These are phyloP conservation scores for Peromyscus maniculatus DNA, from an alignment of 2,113 vertebrate species.

Conservation along the genomic window DNA sequence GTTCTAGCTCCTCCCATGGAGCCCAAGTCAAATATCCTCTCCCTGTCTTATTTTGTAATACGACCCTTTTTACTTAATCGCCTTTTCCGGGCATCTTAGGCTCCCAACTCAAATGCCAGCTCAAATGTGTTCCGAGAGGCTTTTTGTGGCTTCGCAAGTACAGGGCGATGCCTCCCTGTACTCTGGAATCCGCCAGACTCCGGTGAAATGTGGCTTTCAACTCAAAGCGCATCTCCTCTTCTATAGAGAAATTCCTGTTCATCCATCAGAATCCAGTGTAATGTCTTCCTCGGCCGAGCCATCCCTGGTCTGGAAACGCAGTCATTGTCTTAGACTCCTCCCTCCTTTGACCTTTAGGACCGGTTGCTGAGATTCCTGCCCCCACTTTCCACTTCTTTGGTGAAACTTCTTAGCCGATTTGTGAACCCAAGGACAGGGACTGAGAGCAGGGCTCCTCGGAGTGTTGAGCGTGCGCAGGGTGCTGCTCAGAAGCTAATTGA, in stretches of 20 bases:
- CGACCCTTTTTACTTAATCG: slow-evolving; percentile 20
- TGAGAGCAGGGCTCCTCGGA: neutral
- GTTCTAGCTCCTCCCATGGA: neutral
- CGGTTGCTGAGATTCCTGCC: neutral
- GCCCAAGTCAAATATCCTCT: neutral
- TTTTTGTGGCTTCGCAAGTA: neutral
- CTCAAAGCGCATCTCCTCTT: neutral
- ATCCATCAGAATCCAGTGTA: neutral
- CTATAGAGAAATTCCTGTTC: neutral
- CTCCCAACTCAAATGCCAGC: slow-evolving; percentile 37
- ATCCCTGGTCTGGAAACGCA: neutral
- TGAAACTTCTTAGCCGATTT: neutral
- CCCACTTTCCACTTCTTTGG: neutral
- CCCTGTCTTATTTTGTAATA: slow-evolving; percentile 38
- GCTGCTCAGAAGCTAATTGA: neutral
- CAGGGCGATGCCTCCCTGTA: neutral
- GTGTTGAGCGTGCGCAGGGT: neutral
- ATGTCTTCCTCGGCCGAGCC: neutral
- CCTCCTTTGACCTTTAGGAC: neutral
- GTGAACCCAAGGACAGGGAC: neutral
- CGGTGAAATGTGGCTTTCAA: neutral
- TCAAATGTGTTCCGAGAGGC: slow-evolving; percentile 19
- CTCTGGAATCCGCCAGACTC: neutral
- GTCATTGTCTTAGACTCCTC: neutral
- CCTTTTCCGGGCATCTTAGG: slow-evolving; percentile 37